A percentile compares a stretch with the other conserved stretches of the same genome.
Conservation (phyloP, 2,797 vertebrate species). For the Cryptoblepharus egeriae region DNA sequence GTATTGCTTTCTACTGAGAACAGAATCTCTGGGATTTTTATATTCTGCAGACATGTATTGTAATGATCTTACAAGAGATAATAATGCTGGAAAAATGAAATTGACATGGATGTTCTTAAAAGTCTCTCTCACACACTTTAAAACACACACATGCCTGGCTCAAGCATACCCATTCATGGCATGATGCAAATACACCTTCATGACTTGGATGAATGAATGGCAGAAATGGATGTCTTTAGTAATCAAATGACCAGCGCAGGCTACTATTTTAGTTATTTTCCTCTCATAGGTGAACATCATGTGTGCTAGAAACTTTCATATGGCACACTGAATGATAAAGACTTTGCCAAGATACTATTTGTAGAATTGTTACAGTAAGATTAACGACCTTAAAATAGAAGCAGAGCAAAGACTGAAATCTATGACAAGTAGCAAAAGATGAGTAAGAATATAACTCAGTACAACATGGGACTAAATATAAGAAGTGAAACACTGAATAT, state of each 20-base stretch:
- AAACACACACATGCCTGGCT: too few relatives aligned
- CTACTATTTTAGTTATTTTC: background rate
- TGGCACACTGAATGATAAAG: background rate
- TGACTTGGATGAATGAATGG: too few relatives aligned
- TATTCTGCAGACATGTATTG: background rate
- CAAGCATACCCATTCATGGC: too few relatives aligned
- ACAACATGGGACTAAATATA: too few relatives aligned
- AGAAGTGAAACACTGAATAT: too few relatives aligned
- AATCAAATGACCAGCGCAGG: background rate
- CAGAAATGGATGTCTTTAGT: too few relatives aligned
- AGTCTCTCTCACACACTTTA: too few relatives aligned
- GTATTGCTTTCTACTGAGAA: background rate
- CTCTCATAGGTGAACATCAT: background rate
- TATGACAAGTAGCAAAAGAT: background rate
- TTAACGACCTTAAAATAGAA: background rate
- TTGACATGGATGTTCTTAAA: too few relatives aligned
- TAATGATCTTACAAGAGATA: too few relatives aligned
- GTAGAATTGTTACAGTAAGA: background rate
- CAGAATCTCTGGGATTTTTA: background rate
- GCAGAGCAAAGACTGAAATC: background rate
- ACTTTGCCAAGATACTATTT: background rate
- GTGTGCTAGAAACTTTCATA: background rate
- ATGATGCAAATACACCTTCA: too few relatives aligned
- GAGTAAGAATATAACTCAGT: background rate
- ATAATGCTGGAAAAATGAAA: too few relatives aligned